Conservation (phyloP, 2,888 invertebrate genomes). For the Elysia crispata region DNA sequence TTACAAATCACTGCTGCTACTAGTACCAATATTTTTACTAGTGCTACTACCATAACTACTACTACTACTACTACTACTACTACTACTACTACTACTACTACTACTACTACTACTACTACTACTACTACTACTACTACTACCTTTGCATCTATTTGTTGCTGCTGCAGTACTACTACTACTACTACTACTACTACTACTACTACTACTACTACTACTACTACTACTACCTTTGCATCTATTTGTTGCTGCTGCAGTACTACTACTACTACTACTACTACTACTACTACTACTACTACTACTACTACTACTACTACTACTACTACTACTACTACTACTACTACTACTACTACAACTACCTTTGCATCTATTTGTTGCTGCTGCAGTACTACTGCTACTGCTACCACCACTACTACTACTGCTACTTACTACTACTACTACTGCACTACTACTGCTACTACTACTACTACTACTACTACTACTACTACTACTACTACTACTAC, state of each 20-base stretch:
- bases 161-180: not conserved
- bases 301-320: not conserved
- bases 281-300: constrained; percentile 15
- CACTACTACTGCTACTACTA: constrained; percentile 9
- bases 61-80: not conserved
- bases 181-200: constrained; percentile 9
- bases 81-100: constrained; percentile 9
- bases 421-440: too few species aligned
- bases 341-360: too few species aligned
- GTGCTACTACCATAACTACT: too few species aligned
- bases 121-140: constrained; percentile 9
- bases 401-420: too few species aligned
- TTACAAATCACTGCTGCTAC: too few species aligned
- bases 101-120: constrained; percentile 9
- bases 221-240: not conserved
- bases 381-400: too few species aligned
- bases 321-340: constrained; percentile 20
- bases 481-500: constrained; percentile 31
- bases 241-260: not conserved
- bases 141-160: too few species aligned
- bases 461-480: constrained; percentile 29
- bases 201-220: constrained; percentile 9
- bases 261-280: constrained; percentile 27
- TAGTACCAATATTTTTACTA: too few species aligned
- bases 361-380: too few species aligned